phyloP scores from a whole-genome alignment of 2,888 invertebrate species.

The Polydrusus tereticollis region DNA sequence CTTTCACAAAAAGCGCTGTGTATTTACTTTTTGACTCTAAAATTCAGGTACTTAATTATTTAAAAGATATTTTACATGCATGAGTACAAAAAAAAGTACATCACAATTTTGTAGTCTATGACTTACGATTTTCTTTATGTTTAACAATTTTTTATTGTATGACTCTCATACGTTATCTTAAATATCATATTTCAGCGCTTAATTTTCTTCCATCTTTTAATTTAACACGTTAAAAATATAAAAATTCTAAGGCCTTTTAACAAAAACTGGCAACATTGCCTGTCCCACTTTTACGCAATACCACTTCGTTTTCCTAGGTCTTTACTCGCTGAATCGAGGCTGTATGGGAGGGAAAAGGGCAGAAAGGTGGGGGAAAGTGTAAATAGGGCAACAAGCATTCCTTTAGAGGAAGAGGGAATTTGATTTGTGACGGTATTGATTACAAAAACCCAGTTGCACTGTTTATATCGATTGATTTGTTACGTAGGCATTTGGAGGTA shows the following conservation, averaged over 20 bases:
- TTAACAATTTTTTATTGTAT: too few species aligned
- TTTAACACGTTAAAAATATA: conserved; percentile 36
- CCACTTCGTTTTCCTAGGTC: conserved; percentile 41
- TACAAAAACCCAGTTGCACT: background rate
- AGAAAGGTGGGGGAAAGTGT: background rate
- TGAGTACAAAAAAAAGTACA: too few species aligned
- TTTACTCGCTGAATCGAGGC: conserved; percentile 30
- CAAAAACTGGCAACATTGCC: conserved; percentile 31
- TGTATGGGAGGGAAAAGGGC: conserved; percentile 20
- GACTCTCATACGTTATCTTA: too few species aligned
- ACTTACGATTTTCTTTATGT: too few species aligned
- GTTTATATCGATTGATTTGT: background rate
- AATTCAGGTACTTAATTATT: too few species aligned
- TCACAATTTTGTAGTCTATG: too few species aligned
- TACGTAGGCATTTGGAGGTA: background rate
- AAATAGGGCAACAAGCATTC: conserved; percentile 8
- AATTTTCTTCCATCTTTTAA: too few species aligned
- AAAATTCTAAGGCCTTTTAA: background rate
- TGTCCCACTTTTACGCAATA: conserved; percentile 38
- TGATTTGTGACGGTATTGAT: conserved; percentile 25
- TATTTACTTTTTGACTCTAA: too few species aligned
- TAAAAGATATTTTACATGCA: too few species aligned
- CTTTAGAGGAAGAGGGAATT: background rate
- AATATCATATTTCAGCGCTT: too few species aligned
- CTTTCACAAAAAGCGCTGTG: too few species aligned